A percentile compares a stretch with the other conserved stretches of the same genome.
Evolutionary conservation across 1,140 invertebrate species (phyloP).

Genomic region (Oncopeltus fasciatus): DNA sequence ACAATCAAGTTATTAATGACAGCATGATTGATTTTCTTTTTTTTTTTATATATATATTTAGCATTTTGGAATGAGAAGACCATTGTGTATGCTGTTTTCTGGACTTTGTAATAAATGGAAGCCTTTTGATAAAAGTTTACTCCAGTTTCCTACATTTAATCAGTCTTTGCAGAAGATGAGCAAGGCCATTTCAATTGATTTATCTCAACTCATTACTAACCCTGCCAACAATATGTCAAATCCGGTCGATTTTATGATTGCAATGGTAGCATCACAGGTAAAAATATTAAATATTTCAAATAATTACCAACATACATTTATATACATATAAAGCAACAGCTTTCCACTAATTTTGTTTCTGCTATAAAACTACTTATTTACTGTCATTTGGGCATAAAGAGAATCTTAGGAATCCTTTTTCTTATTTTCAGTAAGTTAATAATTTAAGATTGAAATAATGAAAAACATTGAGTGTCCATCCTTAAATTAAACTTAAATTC

Average conservation of each 20-base stretch:
- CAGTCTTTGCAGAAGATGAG: slow-evolving; percentile 3
- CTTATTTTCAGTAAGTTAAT: too few relatives aligned
- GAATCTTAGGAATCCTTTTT: too few relatives aligned
- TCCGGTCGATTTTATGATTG: slow-evolving; percentile 63
- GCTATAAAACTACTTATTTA: too few relatives aligned
- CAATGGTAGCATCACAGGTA: slow-evolving; percentile 72
- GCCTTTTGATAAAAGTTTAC: slow-evolving; percentile 7
- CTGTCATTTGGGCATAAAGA: too few relatives aligned
- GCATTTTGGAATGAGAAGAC: not conserved
- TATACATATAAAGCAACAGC: too few relatives aligned
- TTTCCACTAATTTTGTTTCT: too few relatives aligned
- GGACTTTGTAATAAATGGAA: slow-evolving; percentile 5
- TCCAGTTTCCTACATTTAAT: slow-evolving; percentile 4
- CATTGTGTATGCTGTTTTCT: slow-evolving; percentile 1
- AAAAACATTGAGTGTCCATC: too few relatives aligned
- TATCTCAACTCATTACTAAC: slow-evolving; percentile 63
- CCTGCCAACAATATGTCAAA: slow-evolving; percentile 32
- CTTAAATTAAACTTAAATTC: too few relatives aligned
- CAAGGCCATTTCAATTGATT: slow-evolving; percentile 37
- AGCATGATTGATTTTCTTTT: not conserved
- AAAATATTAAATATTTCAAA: too few relatives aligned
- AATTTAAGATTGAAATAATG: too few relatives aligned
- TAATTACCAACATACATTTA: too few relatives aligned
- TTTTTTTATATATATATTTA: not conserved
- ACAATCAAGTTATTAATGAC: too few relatives aligned